Conservation (phyloP, 2,113 vertebrate genomes). For the Pedionomus torquatus region DNA sequence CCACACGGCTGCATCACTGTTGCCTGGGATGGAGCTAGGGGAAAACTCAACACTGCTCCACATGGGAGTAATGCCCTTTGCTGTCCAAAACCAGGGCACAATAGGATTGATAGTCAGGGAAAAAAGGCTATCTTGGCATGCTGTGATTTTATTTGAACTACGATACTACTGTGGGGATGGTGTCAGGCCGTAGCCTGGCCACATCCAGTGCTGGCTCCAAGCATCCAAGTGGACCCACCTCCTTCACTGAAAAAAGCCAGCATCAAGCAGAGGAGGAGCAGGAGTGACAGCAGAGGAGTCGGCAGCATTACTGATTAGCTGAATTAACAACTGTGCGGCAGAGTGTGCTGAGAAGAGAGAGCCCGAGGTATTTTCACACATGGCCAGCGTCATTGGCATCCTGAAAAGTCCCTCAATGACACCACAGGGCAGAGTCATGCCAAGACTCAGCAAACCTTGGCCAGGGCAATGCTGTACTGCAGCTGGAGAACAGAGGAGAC, state of each 20-base stretch:
- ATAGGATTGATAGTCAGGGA: rapidly evolving
- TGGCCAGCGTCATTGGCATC: not conserved
- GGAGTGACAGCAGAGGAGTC: not conserved
- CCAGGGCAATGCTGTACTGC: rapidly evolving
- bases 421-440: rapidly evolving
- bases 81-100: not conserved
- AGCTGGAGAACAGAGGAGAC: not conserved
- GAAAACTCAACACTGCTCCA: rapidly evolving
- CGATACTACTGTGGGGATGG: rapidly evolving
- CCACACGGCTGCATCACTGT: rapidly evolving
- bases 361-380: not conserved
- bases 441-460: not conserved
- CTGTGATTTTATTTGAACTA: not conserved
- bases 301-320: rapidly evolving
- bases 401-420: not conserved
- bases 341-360: not conserved
- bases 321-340: not conserved
- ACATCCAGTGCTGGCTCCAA: rapidly evolving
- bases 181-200: not conserved
- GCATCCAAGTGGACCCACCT: not conserved
- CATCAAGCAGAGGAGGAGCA: rapidly evolving
- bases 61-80: not conserved
- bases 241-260: not conserved
- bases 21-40: not conserved
- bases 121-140: not conserved